Evolutionary conservation across 1,140 invertebrate genomes (phyloP).

Genomic region (Euwallacea fornicatus): DNA sequence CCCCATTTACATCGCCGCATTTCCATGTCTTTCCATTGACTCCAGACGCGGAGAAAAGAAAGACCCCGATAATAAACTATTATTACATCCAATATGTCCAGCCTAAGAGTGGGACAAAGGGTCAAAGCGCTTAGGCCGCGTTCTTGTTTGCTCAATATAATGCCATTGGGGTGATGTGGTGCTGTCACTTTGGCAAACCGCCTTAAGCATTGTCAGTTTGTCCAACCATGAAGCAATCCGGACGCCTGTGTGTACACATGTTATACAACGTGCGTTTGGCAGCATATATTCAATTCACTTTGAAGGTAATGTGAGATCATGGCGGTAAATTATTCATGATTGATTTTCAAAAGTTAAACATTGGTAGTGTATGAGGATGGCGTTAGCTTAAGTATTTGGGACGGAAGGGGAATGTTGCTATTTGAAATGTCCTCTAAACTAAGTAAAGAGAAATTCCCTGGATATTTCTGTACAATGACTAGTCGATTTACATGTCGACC

Average conservation of each 20-base stretch:
- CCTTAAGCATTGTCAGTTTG: slow-evolving; percentile 39
- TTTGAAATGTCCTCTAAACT: too few species aligned
- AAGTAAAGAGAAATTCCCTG: too few species aligned
- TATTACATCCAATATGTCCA: slow-evolving; percentile 3
- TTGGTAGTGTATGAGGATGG: slow-evolving; percentile 26
- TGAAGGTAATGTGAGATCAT: slow-evolving; percentile 42
- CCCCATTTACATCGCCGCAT: too few species aligned
- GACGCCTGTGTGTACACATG: slow-evolving; percentile 39
- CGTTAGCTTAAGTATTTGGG: not conserved
- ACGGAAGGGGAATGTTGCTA: not conserved
- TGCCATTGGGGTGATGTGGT: slow-evolving; percentile 21
- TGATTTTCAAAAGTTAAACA: slow-evolving; percentile 40
- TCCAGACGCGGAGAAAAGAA: too few species aligned
- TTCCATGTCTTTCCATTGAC: too few species aligned
- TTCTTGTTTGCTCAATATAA: slow-evolving; percentile 24
- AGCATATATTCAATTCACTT: slow-evolving; percentile 43
- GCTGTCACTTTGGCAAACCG: slow-evolving; percentile 40
- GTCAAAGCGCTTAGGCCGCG: slow-evolving; percentile 22
- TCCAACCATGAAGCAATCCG: slow-evolving; percentile 39
- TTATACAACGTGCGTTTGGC: slow-evolving; percentile 44
- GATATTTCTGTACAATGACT: too few species aligned
- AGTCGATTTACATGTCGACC: too few species aligned
- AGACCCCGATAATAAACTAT: too few species aligned
- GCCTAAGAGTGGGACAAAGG: slow-evolving; percentile 22
- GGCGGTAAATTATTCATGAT: slow-evolving; percentile 44